Conservation (phyloP, 2,113 vertebrate species). For the Eulemur rufifrons region DNA sequence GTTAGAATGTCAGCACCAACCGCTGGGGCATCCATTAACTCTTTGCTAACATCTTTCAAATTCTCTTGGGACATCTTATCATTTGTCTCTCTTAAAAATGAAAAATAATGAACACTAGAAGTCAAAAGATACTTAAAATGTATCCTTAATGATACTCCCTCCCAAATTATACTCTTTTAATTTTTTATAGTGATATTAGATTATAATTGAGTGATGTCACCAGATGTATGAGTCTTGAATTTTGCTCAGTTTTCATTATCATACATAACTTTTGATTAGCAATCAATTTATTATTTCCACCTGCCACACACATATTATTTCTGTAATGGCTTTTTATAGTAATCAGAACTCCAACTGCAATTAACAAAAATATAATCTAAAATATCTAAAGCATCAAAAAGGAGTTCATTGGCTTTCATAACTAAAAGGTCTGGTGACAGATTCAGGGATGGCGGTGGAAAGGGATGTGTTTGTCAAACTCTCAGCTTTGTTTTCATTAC, state of each 20-base stretch:
- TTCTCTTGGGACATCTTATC: background rate
- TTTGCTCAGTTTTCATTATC: background rate
- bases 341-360: background rate
- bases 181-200: background rate
- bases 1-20: background rate
- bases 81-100: background rate
- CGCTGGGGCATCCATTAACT: conserved; percentile 2
- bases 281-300: background rate
- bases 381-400: background rate
- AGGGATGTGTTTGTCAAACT: background rate
- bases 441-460: background rate
- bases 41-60: background rate
- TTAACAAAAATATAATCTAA: background rate
- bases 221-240: background rate
- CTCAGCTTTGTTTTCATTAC: background rate
- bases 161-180: background rate
- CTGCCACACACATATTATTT: background rate
- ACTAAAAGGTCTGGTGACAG: background rate
- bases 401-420: background rate
- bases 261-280: background rate
- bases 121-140: background rate
- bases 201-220: background rate
- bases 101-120: background rate
- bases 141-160: background rate
- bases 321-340: background rate